Base-by-base conservation (phyloP, 2,888 invertebrate species). In the Hyppa rectilinea region DNA sequence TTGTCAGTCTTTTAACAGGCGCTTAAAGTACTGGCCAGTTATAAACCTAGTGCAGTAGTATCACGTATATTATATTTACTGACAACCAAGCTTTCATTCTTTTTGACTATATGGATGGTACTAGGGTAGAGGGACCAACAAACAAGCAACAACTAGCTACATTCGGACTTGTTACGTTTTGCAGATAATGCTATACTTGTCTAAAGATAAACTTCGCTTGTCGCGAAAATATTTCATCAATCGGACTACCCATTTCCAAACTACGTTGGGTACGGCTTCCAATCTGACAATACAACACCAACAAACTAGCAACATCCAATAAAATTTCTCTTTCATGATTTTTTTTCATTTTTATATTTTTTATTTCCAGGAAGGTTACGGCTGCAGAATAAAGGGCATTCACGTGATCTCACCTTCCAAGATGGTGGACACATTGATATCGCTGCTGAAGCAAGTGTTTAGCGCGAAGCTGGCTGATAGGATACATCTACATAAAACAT, bases 321-420 rank as follows among this genome's bases (percentile, higher is more conserved):
- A n/a, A n/a, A n/a, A n/a, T n/a, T n/a, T n/a, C n/a, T n/a, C n/a
- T n/a, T n/a, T n/a, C n/a, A n/a, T n/a, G n/a, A n/a, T n/a, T n/a
- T n/a, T n/a, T 45, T 45, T 3, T 45, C 45, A 45, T 10, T 45
- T 20, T 3, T 10, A 2, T n/a, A 1, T n/a, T 7, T 0, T 45
- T 4, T 14, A 5, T 29, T 36, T 65, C 9, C 80, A 91, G 93
- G 90, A 92, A 68, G 91, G 91, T 1, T 92, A 88, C 49, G 90
- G 90, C 0, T 70, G 90, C 12, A 90, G 93, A 78, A 70, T 96
- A 49, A 93, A 92, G 67, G 88, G 87, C 0, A 88, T 96, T 3
- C 92, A 95, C 68, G 81, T 96, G 12, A 71, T 96, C 26, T 92
- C 95, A 40, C 68, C 89, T 0, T 93, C 94, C 1, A 92, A 91